Percentiles rank a stretch among this genome's conserved stretches.
Evolutionary conservation across 1,140 invertebrate genomes (phyloP).

Genomic region (Pristionchus pacificus): DNA sequence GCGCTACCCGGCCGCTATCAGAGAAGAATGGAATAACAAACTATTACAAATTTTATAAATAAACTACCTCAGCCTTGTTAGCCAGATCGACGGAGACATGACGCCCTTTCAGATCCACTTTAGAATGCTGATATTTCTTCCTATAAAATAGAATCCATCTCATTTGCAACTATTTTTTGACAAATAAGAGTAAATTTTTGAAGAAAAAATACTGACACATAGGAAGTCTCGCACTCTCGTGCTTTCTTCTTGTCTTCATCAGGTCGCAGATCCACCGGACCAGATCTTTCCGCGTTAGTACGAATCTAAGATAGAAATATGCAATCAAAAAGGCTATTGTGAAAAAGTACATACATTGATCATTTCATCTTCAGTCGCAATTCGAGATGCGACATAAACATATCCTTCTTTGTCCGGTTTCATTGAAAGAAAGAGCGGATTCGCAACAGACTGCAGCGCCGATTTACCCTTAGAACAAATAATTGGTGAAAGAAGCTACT

Average conservation of each 20-base stretch:
- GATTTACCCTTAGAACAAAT: conserved; percentile 35
- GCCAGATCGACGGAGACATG: conserved; percentile 34
- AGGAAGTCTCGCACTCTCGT: conserved; percentile 34
- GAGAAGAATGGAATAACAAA: no score
- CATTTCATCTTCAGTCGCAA: conserved; percentile 27
- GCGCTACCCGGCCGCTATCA: no score
- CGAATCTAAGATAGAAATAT: conserved; percentile 21
- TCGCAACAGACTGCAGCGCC: conserved; percentile 34
- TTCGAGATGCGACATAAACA: conserved; percentile 33
- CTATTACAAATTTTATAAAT: no score
- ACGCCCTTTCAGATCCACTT: conserved; percentile 33
- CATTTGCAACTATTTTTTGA: neutral
- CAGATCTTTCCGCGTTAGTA: conserved; percentile 25
- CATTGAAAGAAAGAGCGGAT: conserved; percentile 34
- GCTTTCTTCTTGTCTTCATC: conserved; percentile 34
- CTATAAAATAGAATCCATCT: conserved; percentile 1
- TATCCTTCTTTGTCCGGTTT: conserved; percentile 28
- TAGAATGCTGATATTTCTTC: conserved; percentile 41
- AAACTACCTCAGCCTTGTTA: conserved; percentile 22
- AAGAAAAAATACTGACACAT: conserved; percentile 27
- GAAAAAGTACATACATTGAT: conserved; percentile 18
- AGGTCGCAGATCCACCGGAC: conserved; percentile 33
- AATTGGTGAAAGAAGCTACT: neutral
- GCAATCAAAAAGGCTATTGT: neutral
- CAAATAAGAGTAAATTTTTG: neutral